phyloP scores from a whole-genome alignment of 2,113 vertebrate species.

The Psittacula cyanocephala region DNA sequence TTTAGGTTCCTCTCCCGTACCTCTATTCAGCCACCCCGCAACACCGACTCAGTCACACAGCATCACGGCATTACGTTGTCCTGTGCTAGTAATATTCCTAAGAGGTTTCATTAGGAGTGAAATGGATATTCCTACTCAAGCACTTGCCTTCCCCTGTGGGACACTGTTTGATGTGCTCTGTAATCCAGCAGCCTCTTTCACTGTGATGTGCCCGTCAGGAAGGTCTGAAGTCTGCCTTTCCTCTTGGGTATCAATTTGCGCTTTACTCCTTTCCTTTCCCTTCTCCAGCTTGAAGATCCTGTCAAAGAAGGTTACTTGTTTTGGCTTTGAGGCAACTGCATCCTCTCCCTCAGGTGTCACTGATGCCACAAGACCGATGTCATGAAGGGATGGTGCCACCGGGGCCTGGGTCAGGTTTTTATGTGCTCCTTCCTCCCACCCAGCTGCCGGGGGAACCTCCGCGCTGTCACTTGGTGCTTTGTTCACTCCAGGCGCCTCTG shows the following conservation, averaged over 20 bases:
- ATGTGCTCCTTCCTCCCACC: not conserved
- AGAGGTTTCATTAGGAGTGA: not conserved
- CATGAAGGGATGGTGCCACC: not conserved
- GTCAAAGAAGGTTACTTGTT: constrained; percentile 71
- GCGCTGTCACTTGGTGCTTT: constrained; percentile 49
- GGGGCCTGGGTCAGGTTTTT: constrained; percentile 11
- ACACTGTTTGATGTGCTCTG: not conserved
- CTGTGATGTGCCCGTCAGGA: not conserved
- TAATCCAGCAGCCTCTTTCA: not conserved
- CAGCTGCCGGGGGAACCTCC: constrained; percentile 14
- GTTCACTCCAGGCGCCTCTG: not conserved
- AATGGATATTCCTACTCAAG: not conserved
- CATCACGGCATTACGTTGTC: not conserved
- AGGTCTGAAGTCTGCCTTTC: not conserved
- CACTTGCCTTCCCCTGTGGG: constrained; percentile 66
- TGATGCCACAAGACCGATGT: not conserved
- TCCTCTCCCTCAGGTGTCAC: not conserved
- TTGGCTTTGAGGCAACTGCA: not conserved
- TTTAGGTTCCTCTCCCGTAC: not conserved
- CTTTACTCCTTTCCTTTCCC: not conserved
- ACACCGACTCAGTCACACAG: not conserved
- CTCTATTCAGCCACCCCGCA: not conserved
- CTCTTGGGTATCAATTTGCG: not conserved
- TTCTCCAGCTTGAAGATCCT: constrained; percentile 81
- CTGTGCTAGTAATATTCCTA: not conserved